Conservation (phyloP, 2,888 invertebrate species). For the Philereme vetulata region DNA sequence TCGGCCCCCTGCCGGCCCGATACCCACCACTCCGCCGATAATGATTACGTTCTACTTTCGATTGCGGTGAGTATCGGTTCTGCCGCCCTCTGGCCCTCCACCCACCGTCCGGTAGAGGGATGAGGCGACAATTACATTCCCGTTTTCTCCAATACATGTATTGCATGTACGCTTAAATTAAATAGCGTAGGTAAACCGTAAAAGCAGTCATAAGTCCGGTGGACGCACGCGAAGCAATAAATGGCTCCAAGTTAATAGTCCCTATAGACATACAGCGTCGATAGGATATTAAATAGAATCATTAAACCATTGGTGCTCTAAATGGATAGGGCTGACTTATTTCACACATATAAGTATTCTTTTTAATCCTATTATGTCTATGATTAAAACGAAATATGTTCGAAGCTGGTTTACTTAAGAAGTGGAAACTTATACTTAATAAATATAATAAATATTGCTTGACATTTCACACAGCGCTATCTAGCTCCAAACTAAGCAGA, state of each 20-base stretch:
- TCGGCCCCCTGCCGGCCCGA: constrained; percentile 56
- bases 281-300: constrained; percentile 60
- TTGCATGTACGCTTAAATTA: constrained; percentile 76
- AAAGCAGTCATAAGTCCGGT: constrained; percentile 66
- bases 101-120: constrained; percentile 57
- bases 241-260: constrained; percentile 59
- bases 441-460: too few species aligned
- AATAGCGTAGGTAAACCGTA: constrained; percentile 65
- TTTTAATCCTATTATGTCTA: too few species aligned
- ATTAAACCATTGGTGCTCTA: constrained; percentile 38
- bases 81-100: constrained; percentile 51
- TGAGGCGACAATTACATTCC: constrained; percentile 77
- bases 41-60: constrained; percentile 79
- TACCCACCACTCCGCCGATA: constrained; percentile 60
- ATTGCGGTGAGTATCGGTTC: constrained; percentile 67
- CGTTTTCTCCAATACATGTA: constrained; percentile 62
- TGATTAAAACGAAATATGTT: too few species aligned
- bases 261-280: constrained; percentile 46
- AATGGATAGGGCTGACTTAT: constrained; percentile 1
- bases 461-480: too few species aligned
- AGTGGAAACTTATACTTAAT: too few species aligned
- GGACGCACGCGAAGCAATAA: constrained; percentile 70
- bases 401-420: too few species aligned
- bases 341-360: not conserved
- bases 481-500: too few species aligned